phyloP scores from a whole-genome alignment of 2,113 vertebrate genomes.

The Melanocharis versteri region DNA sequence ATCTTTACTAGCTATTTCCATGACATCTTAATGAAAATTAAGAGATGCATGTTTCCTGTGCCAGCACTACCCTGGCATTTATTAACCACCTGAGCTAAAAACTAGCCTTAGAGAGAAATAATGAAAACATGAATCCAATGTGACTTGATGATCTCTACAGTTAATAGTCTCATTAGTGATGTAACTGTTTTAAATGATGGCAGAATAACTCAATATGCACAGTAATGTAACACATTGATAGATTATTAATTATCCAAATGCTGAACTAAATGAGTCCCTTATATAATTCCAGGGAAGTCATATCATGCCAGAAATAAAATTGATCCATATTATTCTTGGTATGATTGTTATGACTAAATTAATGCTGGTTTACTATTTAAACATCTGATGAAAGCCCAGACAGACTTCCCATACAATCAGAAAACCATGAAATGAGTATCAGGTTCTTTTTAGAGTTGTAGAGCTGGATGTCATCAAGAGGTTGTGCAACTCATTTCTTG shows the following conservation, averaged over 20 bases:
- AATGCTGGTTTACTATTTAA: not conserved
- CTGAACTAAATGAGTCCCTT: not conserved
- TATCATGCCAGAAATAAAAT: not conserved
- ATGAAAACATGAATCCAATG: slow-evolving; percentile 56
- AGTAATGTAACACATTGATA: slow-evolving; percentile 32
- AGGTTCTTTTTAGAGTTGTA: not conserved
- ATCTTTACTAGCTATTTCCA: not conserved
- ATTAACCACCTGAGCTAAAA: slow-evolving; percentile 48
- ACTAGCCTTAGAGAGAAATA: slow-evolving; percentile 46
- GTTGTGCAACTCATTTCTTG: not conserved
- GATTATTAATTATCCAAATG: slow-evolving; percentile 59
- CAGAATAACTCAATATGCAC: slow-evolving; percentile 60
- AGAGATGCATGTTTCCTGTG: not conserved
- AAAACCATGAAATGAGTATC: not conserved
- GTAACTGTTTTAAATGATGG: slow-evolving; percentile 57
- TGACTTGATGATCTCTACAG: slow-evolving; percentile 32
- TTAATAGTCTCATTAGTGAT: slow-evolving; percentile 65
- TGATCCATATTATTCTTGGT: not conserved
- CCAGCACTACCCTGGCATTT: slow-evolving; percentile 26
- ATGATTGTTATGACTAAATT: slow-evolving; percentile 29
- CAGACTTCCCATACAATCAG: not conserved
- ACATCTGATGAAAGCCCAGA: not conserved
- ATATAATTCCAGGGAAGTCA: not conserved
- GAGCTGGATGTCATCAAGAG: not conserved
- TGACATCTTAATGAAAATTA: slow-evolving; percentile 17